phyloP scores from a whole-genome alignment of 2,888 invertebrate genomes.

The Lepidonotus clava region DNA sequence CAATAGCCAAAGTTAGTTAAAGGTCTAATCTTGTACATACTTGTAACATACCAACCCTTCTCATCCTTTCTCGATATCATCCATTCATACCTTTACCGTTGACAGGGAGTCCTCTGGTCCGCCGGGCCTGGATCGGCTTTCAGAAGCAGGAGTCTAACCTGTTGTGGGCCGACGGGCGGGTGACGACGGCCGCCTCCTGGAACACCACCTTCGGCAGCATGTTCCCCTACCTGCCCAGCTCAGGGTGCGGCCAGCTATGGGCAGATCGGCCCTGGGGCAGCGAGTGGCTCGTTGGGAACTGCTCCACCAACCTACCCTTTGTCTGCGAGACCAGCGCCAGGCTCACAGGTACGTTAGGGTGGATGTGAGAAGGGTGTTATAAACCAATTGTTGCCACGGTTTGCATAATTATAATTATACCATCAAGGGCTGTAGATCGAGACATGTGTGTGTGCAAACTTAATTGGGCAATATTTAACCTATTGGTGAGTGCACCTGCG shows the following conservation, averaged over 20 bases:
- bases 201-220: constrained; percentile 39
- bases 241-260: constrained; percentile 46
- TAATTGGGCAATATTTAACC: too few species aligned
- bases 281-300: constrained; percentile 29
- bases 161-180: constrained; percentile 33
- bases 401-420: too few species aligned
- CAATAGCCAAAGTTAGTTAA: too few species aligned
- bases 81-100: too few species aligned
- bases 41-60: too few species aligned
- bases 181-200: constrained; percentile 1
- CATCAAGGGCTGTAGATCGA: too few species aligned
- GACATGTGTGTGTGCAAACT: too few species aligned
- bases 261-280: constrained; percentile 38
- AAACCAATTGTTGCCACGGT: too few species aligned
- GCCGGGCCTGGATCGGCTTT: constrained; percentile 32
- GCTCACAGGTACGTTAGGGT: background rate
- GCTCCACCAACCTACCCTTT: constrained; percentile 15
- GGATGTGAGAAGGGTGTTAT: background rate
- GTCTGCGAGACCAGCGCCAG: background rate
- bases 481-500: too few species aligned
- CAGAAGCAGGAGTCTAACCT: constrained; percentile 8
- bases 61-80: too few species aligned
- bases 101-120: background rate
- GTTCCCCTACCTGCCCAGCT: constrained; percentile 40
- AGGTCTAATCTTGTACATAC: too few species aligned